Evolutionary conservation across 2,797 vertebrate species (phyloP).

Genomic region (Sternotherus odoratus): DNA sequence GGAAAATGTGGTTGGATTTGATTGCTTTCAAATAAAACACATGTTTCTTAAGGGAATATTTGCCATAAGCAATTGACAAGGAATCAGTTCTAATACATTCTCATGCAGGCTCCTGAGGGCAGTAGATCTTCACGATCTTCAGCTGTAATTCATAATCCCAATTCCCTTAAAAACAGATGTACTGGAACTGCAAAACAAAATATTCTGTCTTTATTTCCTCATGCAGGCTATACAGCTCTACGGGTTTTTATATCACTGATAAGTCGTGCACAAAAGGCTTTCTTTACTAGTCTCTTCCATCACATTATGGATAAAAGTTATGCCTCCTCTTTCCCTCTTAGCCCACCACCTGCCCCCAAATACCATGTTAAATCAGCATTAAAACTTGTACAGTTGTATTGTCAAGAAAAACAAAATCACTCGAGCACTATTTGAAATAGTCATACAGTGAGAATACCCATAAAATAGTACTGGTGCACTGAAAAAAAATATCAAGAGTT

Average conservation of each 20-base stretch:
- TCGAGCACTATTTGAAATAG: not conserved
- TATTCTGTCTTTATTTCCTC: slow-evolving; percentile 29
- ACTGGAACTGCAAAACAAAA: not conserved
- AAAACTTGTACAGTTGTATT: not conserved
- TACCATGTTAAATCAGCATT: not conserved
- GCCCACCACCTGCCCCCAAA: not conserved
- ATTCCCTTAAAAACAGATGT: not conserved
- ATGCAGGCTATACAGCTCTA: not conserved
- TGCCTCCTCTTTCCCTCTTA: not conserved
- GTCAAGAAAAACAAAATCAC: not conserved
- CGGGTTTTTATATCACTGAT: not conserved
- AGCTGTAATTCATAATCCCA: not conserved
- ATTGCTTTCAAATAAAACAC: not conserved
- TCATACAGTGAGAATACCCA: not conserved
- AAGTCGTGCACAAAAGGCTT: not conserved
- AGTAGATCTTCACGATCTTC: not conserved
- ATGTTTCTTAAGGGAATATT: not conserved
- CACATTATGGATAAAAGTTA: not conserved
- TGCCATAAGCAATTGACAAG: not conserved
- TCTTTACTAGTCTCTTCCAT: not conserved
- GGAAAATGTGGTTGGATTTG: not conserved
- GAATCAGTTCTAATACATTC: not conserved
- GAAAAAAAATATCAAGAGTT: not conserved
- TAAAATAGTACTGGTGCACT: not conserved
- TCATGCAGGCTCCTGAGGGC: not conserved